These are phyloP conservation scores for Brachyistius frenatus DNA, from an alignment of 2,113 vertebrate species.

Conservation along the genomic window DNA sequence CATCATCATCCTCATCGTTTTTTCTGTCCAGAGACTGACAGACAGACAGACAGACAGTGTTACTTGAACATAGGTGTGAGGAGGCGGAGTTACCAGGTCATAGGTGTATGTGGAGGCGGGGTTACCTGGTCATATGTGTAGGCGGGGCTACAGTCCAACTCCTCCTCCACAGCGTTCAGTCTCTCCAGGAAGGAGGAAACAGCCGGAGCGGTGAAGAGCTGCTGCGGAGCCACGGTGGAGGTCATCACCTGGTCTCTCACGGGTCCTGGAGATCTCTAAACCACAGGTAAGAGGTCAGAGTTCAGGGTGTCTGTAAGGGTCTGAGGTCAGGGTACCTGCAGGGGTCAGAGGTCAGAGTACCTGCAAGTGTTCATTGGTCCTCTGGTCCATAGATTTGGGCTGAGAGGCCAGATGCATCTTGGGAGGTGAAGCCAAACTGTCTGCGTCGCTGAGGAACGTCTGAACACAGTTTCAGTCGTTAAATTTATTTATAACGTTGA, in stretches of 20 bases:
- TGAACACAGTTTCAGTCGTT: conserved; percentile 43
- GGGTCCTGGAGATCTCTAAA: conserved; percentile 17
- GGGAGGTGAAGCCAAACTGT: conserved; percentile 91
- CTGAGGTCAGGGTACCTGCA: neutral
- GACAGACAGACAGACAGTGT: neutral
- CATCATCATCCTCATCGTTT: conserved; percentile 30
- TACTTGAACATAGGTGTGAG: neutral
- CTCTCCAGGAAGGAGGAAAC: conserved; percentile 71
- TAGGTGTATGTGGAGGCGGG: conserved; percentile 66
- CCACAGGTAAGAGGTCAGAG: too few relatives aligned
- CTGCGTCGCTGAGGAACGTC: conserved; percentile 92
- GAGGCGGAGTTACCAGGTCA: neutral
- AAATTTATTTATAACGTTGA: too few relatives aligned
- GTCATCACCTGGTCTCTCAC: neutral
- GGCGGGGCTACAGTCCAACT: conserved; percentile 86
- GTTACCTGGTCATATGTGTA: conserved; percentile 89
- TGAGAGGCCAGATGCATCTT: conserved; percentile 75
- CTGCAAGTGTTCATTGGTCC: neutral
- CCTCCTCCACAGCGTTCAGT: conserved; percentile 85
- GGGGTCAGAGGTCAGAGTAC: conserved; percentile 19
- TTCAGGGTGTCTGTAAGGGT: neutral
- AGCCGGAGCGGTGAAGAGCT: conserved; percentile 57
- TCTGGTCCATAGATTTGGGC: conserved; percentile 24
- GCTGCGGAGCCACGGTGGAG: neutral
- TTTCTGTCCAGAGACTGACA: conserved; percentile 62